phyloP scores from a whole-genome alignment of 2,797 vertebrate species.

The Rhynchotus rufescens region DNA sequence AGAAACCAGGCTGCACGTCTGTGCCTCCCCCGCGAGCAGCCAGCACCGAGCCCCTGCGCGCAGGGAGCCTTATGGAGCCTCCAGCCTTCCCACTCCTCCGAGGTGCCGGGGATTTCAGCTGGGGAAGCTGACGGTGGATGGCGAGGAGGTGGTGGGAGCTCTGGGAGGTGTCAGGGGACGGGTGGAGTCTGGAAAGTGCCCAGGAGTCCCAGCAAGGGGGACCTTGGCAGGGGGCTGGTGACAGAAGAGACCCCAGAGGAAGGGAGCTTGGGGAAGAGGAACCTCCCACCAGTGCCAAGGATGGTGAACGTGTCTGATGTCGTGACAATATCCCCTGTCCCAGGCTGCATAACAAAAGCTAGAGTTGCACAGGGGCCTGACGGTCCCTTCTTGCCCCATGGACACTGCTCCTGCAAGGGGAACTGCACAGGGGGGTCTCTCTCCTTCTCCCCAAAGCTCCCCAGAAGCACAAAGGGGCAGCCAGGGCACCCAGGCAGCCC shows the following conservation, averaged over 20 bases:
- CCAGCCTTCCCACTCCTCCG: background rate
- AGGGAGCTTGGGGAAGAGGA: background rate
- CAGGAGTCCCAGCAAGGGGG: background rate
- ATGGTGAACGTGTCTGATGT: background rate
- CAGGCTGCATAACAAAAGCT: background rate
- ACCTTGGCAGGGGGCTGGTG: background rate
- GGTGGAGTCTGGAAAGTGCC: background rate
- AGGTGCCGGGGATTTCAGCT: fast-evolving
- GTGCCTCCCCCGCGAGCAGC: background rate
- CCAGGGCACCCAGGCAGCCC: too few relatives aligned
- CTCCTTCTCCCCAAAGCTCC: background rate
- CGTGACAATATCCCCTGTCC: background rate
- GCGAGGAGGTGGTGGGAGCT: background rate
- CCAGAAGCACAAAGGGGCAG: background rate
- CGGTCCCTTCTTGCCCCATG: background rate
- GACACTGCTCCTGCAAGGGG: background rate
- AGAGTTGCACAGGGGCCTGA: fast-evolving
- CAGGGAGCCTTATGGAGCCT: background rate
- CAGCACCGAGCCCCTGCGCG: background rate
- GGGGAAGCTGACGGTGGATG: background rate
- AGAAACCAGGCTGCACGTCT: background rate
- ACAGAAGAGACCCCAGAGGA: background rate
- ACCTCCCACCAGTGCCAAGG: background rate
- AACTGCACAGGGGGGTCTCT: background rate
- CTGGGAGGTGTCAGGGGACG: background rate